Base-by-base conservation (phyloP, 2,113 vertebrate species). In the Cyprinodon variegatus region DNA sequence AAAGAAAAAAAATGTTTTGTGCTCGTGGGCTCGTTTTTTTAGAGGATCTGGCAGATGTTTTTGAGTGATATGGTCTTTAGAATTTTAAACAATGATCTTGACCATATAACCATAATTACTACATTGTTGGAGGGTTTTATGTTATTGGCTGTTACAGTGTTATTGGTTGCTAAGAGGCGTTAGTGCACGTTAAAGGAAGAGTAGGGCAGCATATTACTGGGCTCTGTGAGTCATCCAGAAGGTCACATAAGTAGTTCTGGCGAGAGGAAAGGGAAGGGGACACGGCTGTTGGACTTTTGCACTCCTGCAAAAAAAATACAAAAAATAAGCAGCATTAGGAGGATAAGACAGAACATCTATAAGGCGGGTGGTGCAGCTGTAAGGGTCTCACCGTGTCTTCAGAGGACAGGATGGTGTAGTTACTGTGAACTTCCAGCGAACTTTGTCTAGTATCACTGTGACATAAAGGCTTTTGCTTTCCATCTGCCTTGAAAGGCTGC, bases 401-500 rank as follows among this genome's bases (percentile, higher is more conserved):
- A 59, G 72, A 78, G 36, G 86, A 82, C 61, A 90, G 76, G 74
- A 76, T 75, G 17, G 71, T 77, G 65, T 75, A 70, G 75, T 60
- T 63, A 43, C 87, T 70, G 1, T 88, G 79, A 7, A 78, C 81
- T 17, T 92, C 89, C 76, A 86, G 60, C 62, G 90, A 72, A 67
- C 82, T 88, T 4, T 67, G 92, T 75, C 85, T 84, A 71, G 83
- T 68, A 63, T 90, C 83, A 48, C 66, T 81, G 60, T 83, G 88
- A 75, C 76, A 90, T 76, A 53, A 37, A 17, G 85, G 77, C 40
- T 48, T 64, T n/a, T 60, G 83, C 77, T 73, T 90, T 29, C 83
- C 75, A 6, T 93, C 92, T 48, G 83, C 71, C 66, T 83, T 88
- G 78, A 77, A 87, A 65, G 83, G 86, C 77, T 89, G 93, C 72